A percentile compares a stretch with the other conserved stretches of the same genome.
phyloP scores from a whole-genome alignment of 1,140 invertebrate genomes.

The Saccostrea glomerata region DNA sequence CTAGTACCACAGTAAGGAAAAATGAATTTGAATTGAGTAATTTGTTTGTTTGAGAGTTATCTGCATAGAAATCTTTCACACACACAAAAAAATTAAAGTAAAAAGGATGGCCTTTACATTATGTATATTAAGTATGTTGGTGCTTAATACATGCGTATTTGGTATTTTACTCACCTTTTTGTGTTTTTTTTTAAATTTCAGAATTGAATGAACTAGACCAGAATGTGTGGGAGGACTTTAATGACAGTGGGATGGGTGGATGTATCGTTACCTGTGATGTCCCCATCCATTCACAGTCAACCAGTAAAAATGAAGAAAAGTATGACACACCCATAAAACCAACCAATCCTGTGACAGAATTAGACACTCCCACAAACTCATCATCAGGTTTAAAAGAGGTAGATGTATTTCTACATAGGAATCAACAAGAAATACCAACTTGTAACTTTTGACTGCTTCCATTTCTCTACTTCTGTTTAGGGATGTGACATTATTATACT shows the following conservation, averaged over 20 bases:
- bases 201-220: not conserved
- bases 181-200: not conserved
- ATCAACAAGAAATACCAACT: not conserved
- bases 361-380: not conserved
- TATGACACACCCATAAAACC: not conserved
- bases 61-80: no score
- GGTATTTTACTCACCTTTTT: no score
- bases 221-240: slow-evolving; percentile 69
- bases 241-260: slow-evolving; percentile 59
- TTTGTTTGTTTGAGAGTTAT: no score
- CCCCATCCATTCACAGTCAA: not conserved
- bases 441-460: no score
- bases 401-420: not conserved
- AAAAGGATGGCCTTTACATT: no score
- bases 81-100: no score
- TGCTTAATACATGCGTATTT: no score
- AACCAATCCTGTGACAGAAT: not conserved
- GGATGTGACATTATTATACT: no score
- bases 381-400: not conserved
- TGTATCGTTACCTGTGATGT: slow-evolving; percentile 9
- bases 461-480: no score
- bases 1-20: no score
- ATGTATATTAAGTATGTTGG: no score
- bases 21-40: no score
- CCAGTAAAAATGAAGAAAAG: not conserved